Evolutionary conservation across 1,140 invertebrate species (phyloP), one percentile per base, ranked within the genome.

Genomic region (Sitobion miscanthi): DNA sequence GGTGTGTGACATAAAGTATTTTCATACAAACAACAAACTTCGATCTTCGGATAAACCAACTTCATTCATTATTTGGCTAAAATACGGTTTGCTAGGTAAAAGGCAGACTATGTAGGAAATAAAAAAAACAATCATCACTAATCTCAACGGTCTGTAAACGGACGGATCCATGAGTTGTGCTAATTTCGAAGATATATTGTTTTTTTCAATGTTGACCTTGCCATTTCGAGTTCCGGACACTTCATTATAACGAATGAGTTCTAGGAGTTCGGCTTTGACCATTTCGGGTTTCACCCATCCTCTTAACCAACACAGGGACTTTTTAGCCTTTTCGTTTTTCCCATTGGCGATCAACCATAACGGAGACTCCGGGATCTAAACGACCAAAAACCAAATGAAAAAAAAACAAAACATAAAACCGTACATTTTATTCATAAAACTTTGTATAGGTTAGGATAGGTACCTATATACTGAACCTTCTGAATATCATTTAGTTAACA

Each of bases 301-400:
- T 23, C 96, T 95, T 0, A 96, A 94, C 95, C 95, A 96, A 54
- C 95, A 95, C 0, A 96, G 94, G 0, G 96, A 95, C 86, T 95
- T 95, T 38, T 95, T 94, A 1, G 96, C 96, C 42, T 96, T 95
- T 25, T 95, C 95, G 52, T 95, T 95, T 93, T 95, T 94, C 8
- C 96, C 95, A 94, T 95, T 95, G 25, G 95, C 95, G 77, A 96
- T 94, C 14, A 96, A 94, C 96, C 97, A 97, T 14, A 97, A 95
- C 49, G 97, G 97, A 14, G 96, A 96, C 95, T 97, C 97, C 14
- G 97, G 97, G 21, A 97, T 95, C 96, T 96, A 54, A 45, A 86
- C 0, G 47, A 69, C 35, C 17, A 21, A 91, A 17, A 57, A 62
- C 2, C 17, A 62, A 69, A 90, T 17, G 17, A 2, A 35, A 90